These are phyloP conservation scores for Nyctibius grandis DNA, from an alignment of 2,797 vertebrate genomes.

Conservation along the genomic window DNA sequence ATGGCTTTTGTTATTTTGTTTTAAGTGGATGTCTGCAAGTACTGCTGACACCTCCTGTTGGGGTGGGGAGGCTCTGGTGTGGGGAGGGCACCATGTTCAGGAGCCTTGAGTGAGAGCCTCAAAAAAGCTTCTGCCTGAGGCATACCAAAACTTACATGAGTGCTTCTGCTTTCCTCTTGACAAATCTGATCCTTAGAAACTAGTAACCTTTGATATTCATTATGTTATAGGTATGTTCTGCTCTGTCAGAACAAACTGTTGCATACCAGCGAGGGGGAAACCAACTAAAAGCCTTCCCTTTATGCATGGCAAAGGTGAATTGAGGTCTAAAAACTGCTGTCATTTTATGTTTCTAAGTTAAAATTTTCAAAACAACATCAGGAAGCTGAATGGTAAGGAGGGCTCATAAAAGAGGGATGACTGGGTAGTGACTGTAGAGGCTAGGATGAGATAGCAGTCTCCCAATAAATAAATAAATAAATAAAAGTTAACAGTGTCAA, in stretches of 20 bases:
- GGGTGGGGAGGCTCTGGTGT: background rate
- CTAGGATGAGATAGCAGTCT: background rate
- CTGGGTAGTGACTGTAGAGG: background rate
- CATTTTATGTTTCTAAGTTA: background rate
- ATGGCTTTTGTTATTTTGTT: fast-evolving
- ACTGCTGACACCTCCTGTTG: background rate
- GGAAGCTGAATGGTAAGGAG: background rate
- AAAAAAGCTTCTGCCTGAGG: background rate
- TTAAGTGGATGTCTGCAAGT: background rate
- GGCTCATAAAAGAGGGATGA: background rate
- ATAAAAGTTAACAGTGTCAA: background rate
- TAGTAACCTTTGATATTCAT: no score
- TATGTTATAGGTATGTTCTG: background rate
- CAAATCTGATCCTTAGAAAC: background rate
- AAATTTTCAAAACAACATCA: background rate
- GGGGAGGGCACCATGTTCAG: fast-evolving
- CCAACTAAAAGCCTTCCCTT: background rate
- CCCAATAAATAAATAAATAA: background rate
- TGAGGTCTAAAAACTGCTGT: background rate
- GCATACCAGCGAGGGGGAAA: fast-evolving
- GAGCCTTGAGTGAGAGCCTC: background rate
- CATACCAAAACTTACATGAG: background rate
- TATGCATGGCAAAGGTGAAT: background rate
- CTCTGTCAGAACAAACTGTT: background rate
- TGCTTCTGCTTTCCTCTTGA: background rate